Evolutionary conservation across 2,797 vertebrate genomes (phyloP), one percentile per base, ranked within the genome.

Genomic region (Chrosomus eos): DNA sequence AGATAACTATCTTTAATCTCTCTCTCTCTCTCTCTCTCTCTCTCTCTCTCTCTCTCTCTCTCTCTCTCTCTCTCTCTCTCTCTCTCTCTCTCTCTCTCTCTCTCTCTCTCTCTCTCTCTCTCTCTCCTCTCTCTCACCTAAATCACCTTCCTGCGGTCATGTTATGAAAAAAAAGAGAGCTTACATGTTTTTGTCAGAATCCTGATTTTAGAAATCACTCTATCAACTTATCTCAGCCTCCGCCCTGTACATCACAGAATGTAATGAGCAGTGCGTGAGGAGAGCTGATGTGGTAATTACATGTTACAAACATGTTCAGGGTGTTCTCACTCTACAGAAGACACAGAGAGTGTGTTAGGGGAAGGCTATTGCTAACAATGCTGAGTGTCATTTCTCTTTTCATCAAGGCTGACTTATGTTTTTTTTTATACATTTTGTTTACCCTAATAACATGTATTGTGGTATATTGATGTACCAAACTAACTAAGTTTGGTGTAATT

Each of bases 281-380:
- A 90, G 89, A 92, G 91, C 90, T 84, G 87, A 89, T 86, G 88
- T 86, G 82, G 81, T 93, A 93, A 94, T 92, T 94, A 91, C 91
- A 90, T 80, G 62, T 89, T 88, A 92, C 94, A 94, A 94, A 94
- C 94, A 93, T 93, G 93, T 90, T 86, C 88, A 86, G 94, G 93
- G 93, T 93, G 94, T 93, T 94, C 92, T 92, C 89, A 89, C 86
- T 88, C 31, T 72, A 45, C 81, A n/a, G 55, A 60, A 8, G 58
- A 26, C 23, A 51, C 7, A 82, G 38, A 60, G 43, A 36, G 31
- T 23, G 28, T 51, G 60, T 60, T n/a, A 18, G 36, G 36, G 28
- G 33, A 38, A 84, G 21, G 36, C 13, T 75, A 8, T 64, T 53
- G 72, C 72, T 36, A 53, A 74, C 48, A 74, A 6, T 43, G 5